A percentile compares a stretch with the other conserved stretches of the same genome.
Conservation (phyloP, 1,140 invertebrate genomes). For the Aplysia californica region DNA sequence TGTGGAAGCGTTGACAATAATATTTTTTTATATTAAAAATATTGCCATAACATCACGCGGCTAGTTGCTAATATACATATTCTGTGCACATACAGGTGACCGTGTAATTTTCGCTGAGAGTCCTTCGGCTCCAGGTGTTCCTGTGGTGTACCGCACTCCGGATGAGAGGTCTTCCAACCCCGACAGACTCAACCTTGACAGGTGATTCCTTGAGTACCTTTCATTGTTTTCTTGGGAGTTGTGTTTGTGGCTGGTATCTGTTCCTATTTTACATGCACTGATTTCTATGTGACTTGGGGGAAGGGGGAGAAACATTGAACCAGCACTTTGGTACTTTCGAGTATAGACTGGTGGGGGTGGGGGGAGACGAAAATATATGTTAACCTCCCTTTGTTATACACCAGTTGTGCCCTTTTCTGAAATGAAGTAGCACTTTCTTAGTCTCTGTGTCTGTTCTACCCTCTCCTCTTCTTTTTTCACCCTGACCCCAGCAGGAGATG, state of each 20-base stretch:
- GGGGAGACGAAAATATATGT: too few species aligned
- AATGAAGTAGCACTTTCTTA: too few species aligned
- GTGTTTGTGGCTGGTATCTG: not conserved
- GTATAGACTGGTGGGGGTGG: too few species aligned
- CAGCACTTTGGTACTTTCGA: not conserved
- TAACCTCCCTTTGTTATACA: too few species aligned
- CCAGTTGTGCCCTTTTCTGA: too few species aligned
- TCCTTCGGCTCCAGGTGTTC: constrained; percentile 61
- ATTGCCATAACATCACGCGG: too few species aligned
- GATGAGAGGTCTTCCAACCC: constrained; percentile 64
- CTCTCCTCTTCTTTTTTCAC: not conserved
- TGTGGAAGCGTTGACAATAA: too few species aligned
- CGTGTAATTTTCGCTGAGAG: constrained; percentile 65
- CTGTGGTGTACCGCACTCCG: constrained; percentile 63
- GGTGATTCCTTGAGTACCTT: constrained; percentile 38
- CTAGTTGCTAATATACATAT: too few species aligned
- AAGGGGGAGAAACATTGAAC: not conserved
- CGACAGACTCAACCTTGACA: constrained; percentile 66
- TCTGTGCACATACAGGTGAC: constrained; percentile 64
- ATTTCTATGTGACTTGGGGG: not conserved
- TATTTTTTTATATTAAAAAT: too few species aligned
- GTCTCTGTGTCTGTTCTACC: not conserved
- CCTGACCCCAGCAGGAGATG: too few species aligned
- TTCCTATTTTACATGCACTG: not conserved
- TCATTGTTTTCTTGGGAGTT: not conserved